Percentiles rank a stretch among this genome's conserved stretches.
Conservation (phyloP, 1,140 invertebrate species). For the Heliothis virescens region DNA sequence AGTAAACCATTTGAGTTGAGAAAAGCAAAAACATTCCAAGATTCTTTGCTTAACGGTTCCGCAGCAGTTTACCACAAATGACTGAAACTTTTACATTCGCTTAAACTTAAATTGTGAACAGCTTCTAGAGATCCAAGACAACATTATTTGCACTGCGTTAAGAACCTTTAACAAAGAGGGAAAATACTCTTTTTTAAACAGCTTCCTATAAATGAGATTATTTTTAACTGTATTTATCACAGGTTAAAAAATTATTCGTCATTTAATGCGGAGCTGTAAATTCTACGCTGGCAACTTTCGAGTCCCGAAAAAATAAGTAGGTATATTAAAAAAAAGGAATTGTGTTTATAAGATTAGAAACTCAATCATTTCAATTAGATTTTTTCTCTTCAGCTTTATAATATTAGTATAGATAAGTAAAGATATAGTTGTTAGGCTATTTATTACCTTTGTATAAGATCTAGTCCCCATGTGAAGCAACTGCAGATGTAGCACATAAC, state of each 20-base stretch:
- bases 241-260: neutral
- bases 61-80: conserved; percentile 2
- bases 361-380: too few relatives aligned
- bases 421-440: too few relatives aligned
- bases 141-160: conserved; percentile 25
- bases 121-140: neutral
- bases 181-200: conserved; percentile 9
- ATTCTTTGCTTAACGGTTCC: conserved; percentile 6
- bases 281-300: too few relatives aligned
- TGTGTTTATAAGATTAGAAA: too few relatives aligned
- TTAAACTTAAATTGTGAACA: conserved; percentile 26
- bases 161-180: conserved; percentile 9
- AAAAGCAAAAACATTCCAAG: neutral
- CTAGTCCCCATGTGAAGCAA: conserved; percentile 68
- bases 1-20: neutral
- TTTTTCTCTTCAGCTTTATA: too few relatives aligned
- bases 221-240: neutral
- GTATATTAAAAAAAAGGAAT: too few relatives aligned
- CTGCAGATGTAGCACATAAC: conserved; percentile 73
- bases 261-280: too few relatives aligned
- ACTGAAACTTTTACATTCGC: conserved; percentile 17
- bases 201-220: neutral
- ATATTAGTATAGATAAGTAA: too few relatives aligned
- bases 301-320: too few relatives aligned
- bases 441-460: conserved; percentile 67